phyloP scores from a whole-genome alignment of 2,888 invertebrate species.

The Iselma pallidipennis region DNA sequence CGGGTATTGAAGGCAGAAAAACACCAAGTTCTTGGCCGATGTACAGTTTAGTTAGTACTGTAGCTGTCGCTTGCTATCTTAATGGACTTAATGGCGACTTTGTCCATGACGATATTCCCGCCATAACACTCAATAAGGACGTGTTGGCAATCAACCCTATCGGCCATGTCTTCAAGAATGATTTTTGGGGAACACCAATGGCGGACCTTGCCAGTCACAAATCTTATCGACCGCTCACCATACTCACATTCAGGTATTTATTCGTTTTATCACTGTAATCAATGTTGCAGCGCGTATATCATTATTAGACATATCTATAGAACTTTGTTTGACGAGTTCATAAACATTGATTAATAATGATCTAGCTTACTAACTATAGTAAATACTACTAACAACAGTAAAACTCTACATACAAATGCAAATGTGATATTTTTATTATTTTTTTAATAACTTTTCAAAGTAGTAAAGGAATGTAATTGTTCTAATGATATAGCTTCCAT shows the following conservation, averaged over 20 bases:
- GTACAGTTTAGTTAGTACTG: slow-evolving; percentile 67
- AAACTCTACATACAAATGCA: too few relatives aligned
- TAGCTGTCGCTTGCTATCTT: slow-evolving; percentile 70
- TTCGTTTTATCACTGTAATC: too few relatives aligned
- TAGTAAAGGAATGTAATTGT: too few relatives aligned
- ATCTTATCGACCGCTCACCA: slow-evolving; percentile 83
- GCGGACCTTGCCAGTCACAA: slow-evolving; percentile 81
- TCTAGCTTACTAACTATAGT: too few relatives aligned
- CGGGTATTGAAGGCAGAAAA: slow-evolving; percentile 42
- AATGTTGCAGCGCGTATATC: too few relatives aligned
- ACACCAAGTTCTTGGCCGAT: slow-evolving; percentile 62
- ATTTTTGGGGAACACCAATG: slow-evolving; percentile 92
- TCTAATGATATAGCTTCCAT: too few relatives aligned
- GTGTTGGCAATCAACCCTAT: slow-evolving; percentile 71
- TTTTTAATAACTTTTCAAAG: too few relatives aligned
- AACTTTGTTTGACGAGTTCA: too few relatives aligned
- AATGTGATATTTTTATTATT: too few relatives aligned
- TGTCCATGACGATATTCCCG: slow-evolving; percentile 87
- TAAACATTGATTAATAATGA: too few relatives aligned
- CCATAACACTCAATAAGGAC: slow-evolving; percentile 79
- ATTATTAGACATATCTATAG: too few relatives aligned
- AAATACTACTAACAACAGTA: too few relatives aligned
- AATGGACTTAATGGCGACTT: slow-evolving; percentile 80
- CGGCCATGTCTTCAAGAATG: slow-evolving; percentile 70
- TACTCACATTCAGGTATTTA: slow-evolving; percentile 77